Base-by-base conservation (phyloP, 2,113 vertebrate species). In the Albula glossodonta region DNA sequence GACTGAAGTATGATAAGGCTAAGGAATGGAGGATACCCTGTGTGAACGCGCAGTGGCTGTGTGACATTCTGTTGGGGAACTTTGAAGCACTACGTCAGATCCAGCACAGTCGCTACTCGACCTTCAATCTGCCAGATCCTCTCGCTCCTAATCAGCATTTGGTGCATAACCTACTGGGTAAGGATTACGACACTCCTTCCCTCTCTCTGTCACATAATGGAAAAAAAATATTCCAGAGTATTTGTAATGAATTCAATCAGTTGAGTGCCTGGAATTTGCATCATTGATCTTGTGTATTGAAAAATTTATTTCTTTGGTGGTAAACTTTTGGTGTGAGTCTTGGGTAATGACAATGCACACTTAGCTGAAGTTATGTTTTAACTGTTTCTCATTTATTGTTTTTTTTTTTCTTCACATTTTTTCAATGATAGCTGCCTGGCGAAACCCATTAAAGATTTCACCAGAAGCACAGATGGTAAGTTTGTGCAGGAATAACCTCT, bases 21-120 rank as follows among this genome's bases (percentile, higher is more conserved):
- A 98, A 97, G 89, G 98, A 99, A 91, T 99, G 98, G 98, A 93
- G 98, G 92, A 98, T 99, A 88, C 98, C 97, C 0, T 99, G 98
- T 48, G 98, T 99, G 25, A 99, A 99, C 0, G 97, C 97, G 0
- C 97, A 98, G 85, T 99, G 98, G 98, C 94, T 99, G 2, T 98
- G 98, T 6, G 98, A 99, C 87, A 96, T 99, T 60, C 93, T 99
- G 12, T 95, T 99, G 74, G 98, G 98, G 0, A 96, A 98, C 90
- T 97, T 99, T 4, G 98, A 99, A 89, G 97, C 97, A 0, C 88
- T 99, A 31, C 91, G 98, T 86, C 98, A 98, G 92, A 94, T 97
- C 13, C 98, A 98, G 90, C 96, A 95, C 89, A 96, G 94, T 90
- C 95, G 97, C 60, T 99, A 98, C 88, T 96, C 96, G 0, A 85